Evolutionary conservation across 2,113 vertebrate species (phyloP), one percentile per base, ranked within the genome.

Genomic region (Sterrhoptilus dennistouni): DNA sequence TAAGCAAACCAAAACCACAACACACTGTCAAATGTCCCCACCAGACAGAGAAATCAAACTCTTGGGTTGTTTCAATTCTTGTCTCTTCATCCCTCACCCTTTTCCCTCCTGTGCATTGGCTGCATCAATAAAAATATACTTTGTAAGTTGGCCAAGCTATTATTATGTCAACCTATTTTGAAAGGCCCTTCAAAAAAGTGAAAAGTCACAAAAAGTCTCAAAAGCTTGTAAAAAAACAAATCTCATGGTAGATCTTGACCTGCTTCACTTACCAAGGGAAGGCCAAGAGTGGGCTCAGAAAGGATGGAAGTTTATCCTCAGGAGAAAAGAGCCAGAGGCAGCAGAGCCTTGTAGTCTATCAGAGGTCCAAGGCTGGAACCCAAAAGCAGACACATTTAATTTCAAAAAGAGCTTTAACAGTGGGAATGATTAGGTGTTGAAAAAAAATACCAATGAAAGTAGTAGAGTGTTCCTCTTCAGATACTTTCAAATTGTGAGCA

Each of bases 371-470:
- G 88, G 69, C 60, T 66, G 9, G 80, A 93, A 83, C 85, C 49
- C 47, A 42, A 92, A 95, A 90, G 40, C 88, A 94, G 90, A 81
- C 56, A 83, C 72, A 93, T 86, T 94, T 91, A 17, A 75, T 86
- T 96, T 90, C 72, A 90, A 75, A 95, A 92, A 82, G 90, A 78
- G 53, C 33, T 87, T 90, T 83, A 92, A 82, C 14, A 31, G 69
- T 79, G 81, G 89, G n/a, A 95, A 84, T 96, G 92, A 96, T 96
- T 96, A 96, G 79, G 88, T 93, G 90, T 78, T 96, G 88, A 96
- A 93, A 96, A 83, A 89, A 96, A 97, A 94, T 87, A 94, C 56
- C 90, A 79, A 65, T 86, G 86, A 89, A 97, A 89, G 69, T 11
- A 88, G 71, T 90, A 80, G 95, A 90, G 84, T 89, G 68, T 94